These are phyloP conservation scores for Crepidodera aurea DNA, from an alignment of 2,888 invertebrate species.

Conservation along the genomic window DNA sequence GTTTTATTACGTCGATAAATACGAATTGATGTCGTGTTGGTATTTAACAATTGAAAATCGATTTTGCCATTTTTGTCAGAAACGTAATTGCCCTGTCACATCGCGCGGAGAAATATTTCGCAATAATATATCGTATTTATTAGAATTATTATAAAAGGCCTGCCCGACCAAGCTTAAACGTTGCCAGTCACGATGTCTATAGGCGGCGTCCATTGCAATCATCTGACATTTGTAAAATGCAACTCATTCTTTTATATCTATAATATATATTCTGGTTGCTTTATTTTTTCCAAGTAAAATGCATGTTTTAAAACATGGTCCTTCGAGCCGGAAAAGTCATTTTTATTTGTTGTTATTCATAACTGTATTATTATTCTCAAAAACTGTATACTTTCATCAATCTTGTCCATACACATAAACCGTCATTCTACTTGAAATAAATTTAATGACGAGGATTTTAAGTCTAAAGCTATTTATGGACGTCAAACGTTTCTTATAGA, in stretches of 20 bases:
- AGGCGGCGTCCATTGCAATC: background rate
- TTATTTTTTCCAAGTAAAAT: no score
- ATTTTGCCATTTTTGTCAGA: conserved; percentile 28
- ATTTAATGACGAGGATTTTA: no score
- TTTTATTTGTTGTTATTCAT: no score
- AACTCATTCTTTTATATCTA: no score
- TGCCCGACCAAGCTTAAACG: conserved; percentile 30
- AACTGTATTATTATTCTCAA: no score
- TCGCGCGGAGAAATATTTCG: conserved; percentile 22
- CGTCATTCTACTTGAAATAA: no score
- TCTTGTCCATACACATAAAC: no score
- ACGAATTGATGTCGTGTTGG: conserved; percentile 31
- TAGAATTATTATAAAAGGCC: conserved; percentile 24
- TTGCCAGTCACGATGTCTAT: conserved; percentile 31
- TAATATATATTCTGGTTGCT: no score
- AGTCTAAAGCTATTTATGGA: background rate
- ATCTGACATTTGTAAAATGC: no score
- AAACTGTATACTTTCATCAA: no score
- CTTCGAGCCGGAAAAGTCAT: no score
- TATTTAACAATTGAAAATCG: conserved; percentile 33
- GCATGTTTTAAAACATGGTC: no score
- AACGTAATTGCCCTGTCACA: conserved; percentile 33
- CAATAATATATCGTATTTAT: conserved; percentile 31
- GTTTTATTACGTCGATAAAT: conserved; percentile 37
- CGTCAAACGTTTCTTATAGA: conserved; percentile 14